These are phyloP conservation scores for Rosalia funebris DNA, from an alignment of 2,888 invertebrate genomes.

Conservation along the genomic window DNA sequence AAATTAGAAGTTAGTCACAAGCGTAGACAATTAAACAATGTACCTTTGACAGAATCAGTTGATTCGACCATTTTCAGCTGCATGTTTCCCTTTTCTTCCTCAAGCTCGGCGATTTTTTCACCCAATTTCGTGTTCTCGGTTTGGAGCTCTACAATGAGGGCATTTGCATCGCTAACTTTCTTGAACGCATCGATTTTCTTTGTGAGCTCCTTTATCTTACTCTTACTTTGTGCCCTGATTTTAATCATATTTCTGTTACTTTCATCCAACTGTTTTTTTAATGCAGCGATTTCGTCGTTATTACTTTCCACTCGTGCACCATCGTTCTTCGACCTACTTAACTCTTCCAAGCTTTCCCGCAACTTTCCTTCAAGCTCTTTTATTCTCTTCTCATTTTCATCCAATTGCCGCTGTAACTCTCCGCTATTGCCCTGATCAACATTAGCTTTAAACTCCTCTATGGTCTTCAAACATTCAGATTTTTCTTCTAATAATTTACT, in stretches of 20 bases:
- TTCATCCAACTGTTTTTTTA: conserved; percentile 78
- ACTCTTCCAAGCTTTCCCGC: conserved; percentile 44
- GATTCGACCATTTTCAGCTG: conserved; percentile 86
- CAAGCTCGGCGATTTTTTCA: conserved; percentile 81
- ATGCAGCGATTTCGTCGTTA: conserved; percentile 62
- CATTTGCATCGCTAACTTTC: conserved; percentile 75
- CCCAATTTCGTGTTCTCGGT: conserved; percentile 72
- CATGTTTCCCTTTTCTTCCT: conserved; percentile 90
- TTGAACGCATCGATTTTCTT: conserved; percentile 77
- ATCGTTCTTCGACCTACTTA: conserved; percentile 42
- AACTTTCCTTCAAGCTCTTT: conserved; percentile 46
- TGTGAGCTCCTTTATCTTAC: conserved; percentile 79
- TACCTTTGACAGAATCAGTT: conserved; percentile 47
- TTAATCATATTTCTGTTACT: conserved; percentile 82
- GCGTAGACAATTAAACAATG: too few relatives aligned
- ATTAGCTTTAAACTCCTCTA: conserved; percentile 30
- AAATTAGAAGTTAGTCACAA: conserved; percentile 34
- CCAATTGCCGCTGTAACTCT: conserved; percentile 37
- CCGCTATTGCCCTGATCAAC: conserved; percentile 36
- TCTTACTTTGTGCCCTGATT: conserved; percentile 76
- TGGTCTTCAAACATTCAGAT: conserved; percentile 31
- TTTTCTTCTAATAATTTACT: conserved; percentile 38
- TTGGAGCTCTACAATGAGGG: conserved; percentile 73
- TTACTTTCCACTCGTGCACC: conserved; percentile 46
- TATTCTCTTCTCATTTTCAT: conserved; percentile 44